These are phyloP conservation scores for Tretioscincus oriximinensis DNA, from an alignment of 2,113 vertebrate genomes.

Conservation along the genomic window DNA sequence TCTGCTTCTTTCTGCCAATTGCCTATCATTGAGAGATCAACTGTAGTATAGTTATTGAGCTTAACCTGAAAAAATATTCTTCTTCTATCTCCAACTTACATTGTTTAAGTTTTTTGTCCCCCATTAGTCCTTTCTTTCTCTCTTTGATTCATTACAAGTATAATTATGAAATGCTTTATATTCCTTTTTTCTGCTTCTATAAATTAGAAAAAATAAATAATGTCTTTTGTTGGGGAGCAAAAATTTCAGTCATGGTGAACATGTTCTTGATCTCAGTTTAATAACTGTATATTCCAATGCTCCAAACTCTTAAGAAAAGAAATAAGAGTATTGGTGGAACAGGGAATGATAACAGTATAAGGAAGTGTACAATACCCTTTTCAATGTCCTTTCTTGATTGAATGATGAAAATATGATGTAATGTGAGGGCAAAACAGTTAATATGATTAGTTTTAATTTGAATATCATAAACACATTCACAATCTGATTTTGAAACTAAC, in stretches of 20 bases:
- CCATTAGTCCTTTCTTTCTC: too few relatives aligned
- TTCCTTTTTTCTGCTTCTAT: not conserved
- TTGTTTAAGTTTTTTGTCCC: too few relatives aligned
- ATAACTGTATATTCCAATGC: not conserved
- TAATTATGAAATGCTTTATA: not conserved
- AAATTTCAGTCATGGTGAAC: not conserved
- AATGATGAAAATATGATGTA: constrained; percentile 5
- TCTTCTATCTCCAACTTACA: not conserved
- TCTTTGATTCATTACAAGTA: not conserved
- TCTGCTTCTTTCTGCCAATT: not conserved
- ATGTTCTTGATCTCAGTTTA: not conserved
- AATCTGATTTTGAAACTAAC: constrained; percentile 9
- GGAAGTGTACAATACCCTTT: not conserved
- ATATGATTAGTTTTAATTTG: constrained; percentile 12
- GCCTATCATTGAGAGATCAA: not conserved
- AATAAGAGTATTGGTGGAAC: not conserved
- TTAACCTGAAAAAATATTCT: not conserved
- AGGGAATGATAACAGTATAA: not conserved
- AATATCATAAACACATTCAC: not conserved
- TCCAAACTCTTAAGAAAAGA: not conserved
- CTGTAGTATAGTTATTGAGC: not conserved
- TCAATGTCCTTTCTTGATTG: not conserved
- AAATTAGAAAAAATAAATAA: not conserved
- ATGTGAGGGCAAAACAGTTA: not conserved
- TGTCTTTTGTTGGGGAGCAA: not conserved